Base-by-base conservation (phyloP, 2,888 invertebrate genomes). In the Ctena decussata region DNA sequence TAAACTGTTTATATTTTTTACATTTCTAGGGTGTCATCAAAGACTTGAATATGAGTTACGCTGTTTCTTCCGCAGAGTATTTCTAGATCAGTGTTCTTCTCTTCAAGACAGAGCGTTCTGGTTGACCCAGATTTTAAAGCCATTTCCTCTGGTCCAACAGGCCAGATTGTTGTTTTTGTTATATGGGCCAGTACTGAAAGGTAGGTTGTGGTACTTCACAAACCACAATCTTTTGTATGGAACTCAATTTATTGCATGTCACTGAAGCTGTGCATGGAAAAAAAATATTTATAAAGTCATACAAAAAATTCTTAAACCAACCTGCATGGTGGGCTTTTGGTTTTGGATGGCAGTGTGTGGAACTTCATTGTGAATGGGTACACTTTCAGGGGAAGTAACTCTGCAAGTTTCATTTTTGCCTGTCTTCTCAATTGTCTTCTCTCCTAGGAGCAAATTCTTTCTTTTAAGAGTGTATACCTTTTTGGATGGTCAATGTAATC, bases 71-170 rank as follows among this genome's bases (percentile, higher is more conserved):
- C 89, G 95, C 78, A 91, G 94, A 35, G 94, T 95, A 21, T 95
- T 95, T 84, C 82, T 95, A 27, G 94, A 95, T 86, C 91, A 92
- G 3, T 93, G 93, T 87, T 90, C 91, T 39, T 92, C 92, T 30
- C 83, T 92, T 8, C 89, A 90, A 65, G 95, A 95, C 86, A 92
- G 91, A 82, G 94, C 95, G 2, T 95, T 95, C 89, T 96, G 96
- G 96, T 85, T 96, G 46, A 93, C 92, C 27, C 90, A 93, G 37
- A 93, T 96, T 24, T 90, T 96, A 39, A 95, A 95, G 83, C 93
- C 94, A 12, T 95, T 93, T 92, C 95, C 95, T 15, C 92, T 95
- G 86, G 95, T 95, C 21, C 93, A 95, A 69, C 96, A 95, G 80
- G 95, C 96, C 15, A 92, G 94, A 82, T 87, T 96, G 3, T 87